Evolutionary conservation across 2,888 invertebrate species (phyloP).

Genomic region (Caenorhabditis sinica): DNA sequence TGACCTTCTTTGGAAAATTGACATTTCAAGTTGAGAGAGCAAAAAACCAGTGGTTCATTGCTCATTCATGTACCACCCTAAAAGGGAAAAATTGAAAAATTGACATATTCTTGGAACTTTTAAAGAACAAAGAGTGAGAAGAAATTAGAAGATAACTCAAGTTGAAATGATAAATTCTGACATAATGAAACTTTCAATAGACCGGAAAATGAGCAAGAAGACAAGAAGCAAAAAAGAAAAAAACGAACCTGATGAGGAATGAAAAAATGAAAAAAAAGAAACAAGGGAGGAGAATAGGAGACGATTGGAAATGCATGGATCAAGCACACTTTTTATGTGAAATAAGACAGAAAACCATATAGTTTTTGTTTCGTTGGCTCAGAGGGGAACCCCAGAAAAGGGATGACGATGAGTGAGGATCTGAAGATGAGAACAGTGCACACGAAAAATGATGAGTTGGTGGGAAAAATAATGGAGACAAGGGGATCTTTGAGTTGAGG

Average conservation of each 20-base stretch:
- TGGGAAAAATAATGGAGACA: not conserved
- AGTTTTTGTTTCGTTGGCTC: slow-evolving; percentile 42
- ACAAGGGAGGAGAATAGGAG: not conserved
- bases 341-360: slow-evolving; percentile 45
- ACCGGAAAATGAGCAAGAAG: slow-evolving; percentile 20
- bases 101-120: not conserved
- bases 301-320: slow-evolving; percentile 55
- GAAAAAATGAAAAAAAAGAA: slow-evolving; percentile 15
- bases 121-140: slow-evolving; percentile 17
- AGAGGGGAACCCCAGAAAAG: not conserved
- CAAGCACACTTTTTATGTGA: slow-evolving; percentile 46
- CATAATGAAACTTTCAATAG: not conserved
- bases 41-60: slow-evolving; percentile 24
- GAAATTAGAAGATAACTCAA: not conserved
- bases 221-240: not conserved
- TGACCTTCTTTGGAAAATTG: slow-evolving; percentile 16
- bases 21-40: slow-evolving; percentile 33
- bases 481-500: not conserved
- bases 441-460: not conserved
- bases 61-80: slow-evolving; percentile 12
- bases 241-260: slow-evolving; percentile 28
- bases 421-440: not conserved
- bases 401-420: slow-evolving; percentile 18
- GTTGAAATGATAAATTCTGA: slow-evolving; percentile 45
- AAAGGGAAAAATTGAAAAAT: too few species aligned